These are phyloP conservation scores for Lysandra coridon DNA, from an alignment of 2,888 invertebrate genomes.

Conservation along the genomic window DNA sequence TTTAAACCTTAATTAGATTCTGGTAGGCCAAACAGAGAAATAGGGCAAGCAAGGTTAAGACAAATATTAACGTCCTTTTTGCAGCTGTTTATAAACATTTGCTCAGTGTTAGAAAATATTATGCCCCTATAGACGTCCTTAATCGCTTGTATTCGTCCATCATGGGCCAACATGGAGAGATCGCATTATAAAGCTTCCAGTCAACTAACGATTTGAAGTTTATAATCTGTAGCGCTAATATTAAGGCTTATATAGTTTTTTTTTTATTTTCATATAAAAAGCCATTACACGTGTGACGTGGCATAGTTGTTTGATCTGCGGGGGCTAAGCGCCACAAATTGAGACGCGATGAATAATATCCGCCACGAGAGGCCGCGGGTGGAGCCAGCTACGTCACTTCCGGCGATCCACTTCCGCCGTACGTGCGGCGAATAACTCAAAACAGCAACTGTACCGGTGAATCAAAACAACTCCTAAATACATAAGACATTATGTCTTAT, in stretches of 20 bases:
- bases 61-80: conserved; percentile 27
- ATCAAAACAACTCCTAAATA: conserved; percentile 9
- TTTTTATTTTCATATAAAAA: neutral
- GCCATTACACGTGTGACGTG: neutral
- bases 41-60: conserved; percentile 19
- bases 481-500: neutral
- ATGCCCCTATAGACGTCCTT: too few relatives aligned
- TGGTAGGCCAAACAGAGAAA: neutral
- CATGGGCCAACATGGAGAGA: too few relatives aligned
- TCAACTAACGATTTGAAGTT: too few relatives aligned
- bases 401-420: conserved; percentile 60
- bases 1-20: neutral
- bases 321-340: conserved; percentile 45
- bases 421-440: conserved; percentile 39
- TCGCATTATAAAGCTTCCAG: too few relatives aligned
- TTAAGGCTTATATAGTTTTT: neutral
- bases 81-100: conserved; percentile 1
- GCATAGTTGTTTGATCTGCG: conserved; percentile 4
- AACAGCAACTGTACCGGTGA: conserved; percentile 13
- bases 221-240: too few relatives aligned
- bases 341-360: conserved; percentile 76
- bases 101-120: neutral
- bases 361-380: conserved; percentile 69
- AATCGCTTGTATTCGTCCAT: too few relatives aligned
- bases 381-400: conserved; percentile 70